phyloP scores from a whole-genome alignment of 2,888 invertebrate genomes.

The Hypomecis atomaria region DNA sequence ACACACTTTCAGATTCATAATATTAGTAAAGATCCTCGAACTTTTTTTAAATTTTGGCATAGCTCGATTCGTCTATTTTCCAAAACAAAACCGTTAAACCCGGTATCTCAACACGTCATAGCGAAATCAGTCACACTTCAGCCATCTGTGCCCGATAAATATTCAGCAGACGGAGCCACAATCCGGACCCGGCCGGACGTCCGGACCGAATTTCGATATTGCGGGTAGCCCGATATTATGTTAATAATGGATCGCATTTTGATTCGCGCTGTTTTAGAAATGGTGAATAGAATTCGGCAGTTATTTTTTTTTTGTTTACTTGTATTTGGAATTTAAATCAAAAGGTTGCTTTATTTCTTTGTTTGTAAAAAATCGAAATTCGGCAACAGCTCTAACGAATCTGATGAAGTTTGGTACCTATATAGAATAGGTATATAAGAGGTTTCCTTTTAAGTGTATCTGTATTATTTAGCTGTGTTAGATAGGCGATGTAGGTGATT shows the following conservation, averaged over 20 bases:
- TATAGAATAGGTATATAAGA: too few species aligned
- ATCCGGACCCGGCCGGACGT: constrained; percentile 42
- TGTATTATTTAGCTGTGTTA: too few species aligned
- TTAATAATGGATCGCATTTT: constrained; percentile 38
- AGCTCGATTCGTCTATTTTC: not conserved
- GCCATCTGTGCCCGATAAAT: constrained; percentile 53
- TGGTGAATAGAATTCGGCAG: not conserved
- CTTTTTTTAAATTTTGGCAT: not conserved
- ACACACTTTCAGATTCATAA: too few species aligned
- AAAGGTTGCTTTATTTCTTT: too few species aligned
- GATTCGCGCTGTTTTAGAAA: constrained; percentile 21
- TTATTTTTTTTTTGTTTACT: not conserved
- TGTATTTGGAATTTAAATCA: too few species aligned
- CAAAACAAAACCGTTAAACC: not conserved
- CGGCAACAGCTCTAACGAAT: too few species aligned
- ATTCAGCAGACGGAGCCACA: constrained; percentile 53
- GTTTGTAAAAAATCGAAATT: too few species aligned
- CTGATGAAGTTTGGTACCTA: too few species aligned
- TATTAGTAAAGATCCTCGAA: too few species aligned
- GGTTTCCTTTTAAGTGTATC: too few species aligned
- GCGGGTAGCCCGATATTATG: constrained; percentile 38
- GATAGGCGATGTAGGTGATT: too few species aligned
- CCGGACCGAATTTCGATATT: constrained; percentile 55
- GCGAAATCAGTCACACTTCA: constrained; percentile 51
- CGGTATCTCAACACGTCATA: constrained; percentile 7